These are phyloP conservation scores for Syndactyla subalaris DNA, from an alignment of 2,797 vertebrate genomes.

Conservation along the genomic window DNA sequence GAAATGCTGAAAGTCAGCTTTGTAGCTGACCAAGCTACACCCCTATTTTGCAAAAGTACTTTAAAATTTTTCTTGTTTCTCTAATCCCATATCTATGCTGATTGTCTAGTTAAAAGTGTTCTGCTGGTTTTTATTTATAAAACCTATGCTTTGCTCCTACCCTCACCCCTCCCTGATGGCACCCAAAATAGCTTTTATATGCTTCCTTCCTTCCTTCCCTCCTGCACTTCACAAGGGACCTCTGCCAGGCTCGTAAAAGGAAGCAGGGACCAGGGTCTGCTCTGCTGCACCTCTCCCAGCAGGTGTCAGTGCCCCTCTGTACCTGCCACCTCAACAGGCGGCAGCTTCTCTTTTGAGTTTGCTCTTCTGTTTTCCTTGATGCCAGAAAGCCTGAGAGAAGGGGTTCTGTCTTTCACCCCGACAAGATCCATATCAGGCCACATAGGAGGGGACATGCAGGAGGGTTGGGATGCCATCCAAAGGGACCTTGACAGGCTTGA, in stretches of 20 bases:
- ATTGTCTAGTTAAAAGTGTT: not conserved
- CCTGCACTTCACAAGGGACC: not conserved
- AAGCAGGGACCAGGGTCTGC: not conserved
- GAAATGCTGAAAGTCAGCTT: not conserved
- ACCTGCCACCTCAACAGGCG: not conserved
- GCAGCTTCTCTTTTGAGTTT: not conserved
- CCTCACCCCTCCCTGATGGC: not conserved
- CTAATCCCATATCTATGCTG: not conserved
- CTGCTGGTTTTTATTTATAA: not conserved
- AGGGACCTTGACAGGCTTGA: not conserved
- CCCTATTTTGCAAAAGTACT: not conserved
- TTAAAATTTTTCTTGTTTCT: not conserved
- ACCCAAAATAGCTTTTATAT: not conserved
- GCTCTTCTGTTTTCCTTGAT: not conserved
- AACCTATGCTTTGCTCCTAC: not conserved
- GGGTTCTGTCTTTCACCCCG: not conserved
- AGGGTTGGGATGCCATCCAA: not conserved
- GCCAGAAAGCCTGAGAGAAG: not conserved
- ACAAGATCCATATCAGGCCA: not conserved
- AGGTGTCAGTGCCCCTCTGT: constrained; percentile 47
- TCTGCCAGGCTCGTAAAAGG: not conserved
- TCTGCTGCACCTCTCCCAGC: not conserved
- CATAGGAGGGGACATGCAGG: not conserved
- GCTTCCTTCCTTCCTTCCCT: not conserved
- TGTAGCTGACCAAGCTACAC: not conserved